Evolutionary conservation across 2,888 invertebrate genomes (phyloP), one percentile per base, ranked within the genome.

Genomic region (Ectobius pallidus): DNA sequence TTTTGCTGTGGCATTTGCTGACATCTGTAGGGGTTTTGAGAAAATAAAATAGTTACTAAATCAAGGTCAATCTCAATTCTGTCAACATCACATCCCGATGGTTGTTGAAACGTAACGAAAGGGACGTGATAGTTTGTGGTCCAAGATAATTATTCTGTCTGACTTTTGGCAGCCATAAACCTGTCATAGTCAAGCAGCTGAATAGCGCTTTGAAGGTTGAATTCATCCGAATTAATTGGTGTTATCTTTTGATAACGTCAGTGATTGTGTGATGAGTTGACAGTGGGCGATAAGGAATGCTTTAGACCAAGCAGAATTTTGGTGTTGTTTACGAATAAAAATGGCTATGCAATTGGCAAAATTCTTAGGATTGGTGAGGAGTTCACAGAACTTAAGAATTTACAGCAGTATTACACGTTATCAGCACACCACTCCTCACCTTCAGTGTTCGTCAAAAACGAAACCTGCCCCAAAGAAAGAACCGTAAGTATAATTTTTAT

Each of bases 161-260:
- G n/a, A n/a, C n/a, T n/a, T n/a, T n/a, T n/a, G n/a, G n/a, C n/a
- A n/a, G n/a, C n/a, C n/a, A n/a, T n/a, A n/a, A n/a, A n/a, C n/a
- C n/a, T n/a, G n/a, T n/a, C n/a, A n/a, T n/a, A n/a, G n/a, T n/a
- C n/a, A n/a, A n/a, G n/a, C n/a, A n/a, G n/a, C n/a, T n/a, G n/a
- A n/a, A n/a, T n/a, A n/a, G n/a, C n/a, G n/a, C n/a, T n/a, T 46
- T 46, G 46, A 46, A 46, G 46, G 46, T n/a, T 46, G 46, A 46
- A 46, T 46, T 46, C 46, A 46, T 46, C n/a, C 4, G 3, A n/a
- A 46, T 46, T 11, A 46, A n/a, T 46, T 46, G 14, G 39, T 39
- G 11, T 46, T 46, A 46, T n/a, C 16, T 46, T 46, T n/a, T 46
- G 3, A 46, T 14, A 46, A 14, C 46, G 7, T 9, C 18, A 14